Percentiles rank a stretch among this genome's conserved stretches.
Conservation (phyloP, 2,797 vertebrate species). For the Lepilemur ruficaudatus region DNA sequence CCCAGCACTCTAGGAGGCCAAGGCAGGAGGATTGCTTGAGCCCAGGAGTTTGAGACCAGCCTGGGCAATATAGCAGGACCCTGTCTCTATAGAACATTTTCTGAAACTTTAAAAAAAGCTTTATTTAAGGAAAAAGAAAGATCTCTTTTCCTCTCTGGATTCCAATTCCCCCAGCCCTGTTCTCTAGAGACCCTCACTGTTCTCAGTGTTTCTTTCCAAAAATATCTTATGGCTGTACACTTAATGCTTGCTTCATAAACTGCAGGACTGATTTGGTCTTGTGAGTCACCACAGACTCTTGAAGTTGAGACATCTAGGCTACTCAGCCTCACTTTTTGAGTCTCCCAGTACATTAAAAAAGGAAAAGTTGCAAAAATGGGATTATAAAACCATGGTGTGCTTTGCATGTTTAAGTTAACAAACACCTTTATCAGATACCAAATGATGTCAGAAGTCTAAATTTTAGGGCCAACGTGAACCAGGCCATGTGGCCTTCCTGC, state of each 20-base stretch:
- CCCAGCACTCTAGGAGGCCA: background rate
- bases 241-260: background rate
- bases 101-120: background rate
- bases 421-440: background rate
- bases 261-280: background rate
- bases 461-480: background rate
- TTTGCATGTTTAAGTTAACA: background rate
- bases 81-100: background rate
- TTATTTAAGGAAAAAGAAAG: background rate
- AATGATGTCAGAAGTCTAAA: background rate
- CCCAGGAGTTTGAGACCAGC: background rate
- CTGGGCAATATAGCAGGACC: background rate
- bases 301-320: background rate
- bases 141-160: background rate
- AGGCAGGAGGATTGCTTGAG: background rate
- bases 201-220: background rate
- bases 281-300: background rate
- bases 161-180: background rate
- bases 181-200: background rate
- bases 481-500: background rate
- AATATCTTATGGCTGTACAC: background rate
- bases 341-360: background rate
- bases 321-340: background rate
- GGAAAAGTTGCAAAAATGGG: background rate
- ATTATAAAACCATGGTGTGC: background rate